Base-by-base conservation (phyloP, 2,797 vertebrate genomes). In the Vireo griseus region DNA sequence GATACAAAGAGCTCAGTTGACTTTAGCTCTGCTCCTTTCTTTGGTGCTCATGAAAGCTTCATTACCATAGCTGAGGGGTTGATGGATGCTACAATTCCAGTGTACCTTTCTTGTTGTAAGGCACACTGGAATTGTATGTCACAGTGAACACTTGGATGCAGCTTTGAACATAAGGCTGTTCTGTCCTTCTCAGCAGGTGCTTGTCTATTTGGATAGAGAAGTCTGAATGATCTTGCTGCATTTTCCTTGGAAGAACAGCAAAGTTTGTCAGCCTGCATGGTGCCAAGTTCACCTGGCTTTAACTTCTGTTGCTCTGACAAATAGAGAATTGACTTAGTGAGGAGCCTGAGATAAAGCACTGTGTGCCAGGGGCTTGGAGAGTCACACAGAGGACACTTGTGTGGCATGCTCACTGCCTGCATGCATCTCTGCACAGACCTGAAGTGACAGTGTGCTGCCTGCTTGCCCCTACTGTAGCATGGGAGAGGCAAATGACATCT, bases 401-500 rank as follows among this genome's bases (percentile, higher is more conserved):
- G 35, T 61, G 35, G 25, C 39, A 33, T 8, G 22, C 48, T 80
- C 39, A 9, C 42, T 51, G 26, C 51, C 61, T 39, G 28, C 7
- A 4, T 42, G 67, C 17, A 29, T 69, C n/a, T 57, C 51, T 76
- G 47, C n/a, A 16, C 55, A n/a, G 39, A 61, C 10, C 39, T 17
- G 16, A 67, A 54, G 40, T 71, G 44, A 44, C 14, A 62, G 26
- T 3, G 1, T 44, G 33, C 78, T 80, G 72, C 45, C 37, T 58
- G 54, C 65, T 77, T 0, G 0, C n/a, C n/a, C 31, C 19, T 4
- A 0, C 21, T 42, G 73, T 26, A 35, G 51, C 57, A 5, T 2
- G 13, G 31, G 35, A 74, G 71, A 66, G 37, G 51, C 29, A 19
- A 48, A 28, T 47, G 72, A 14, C 12, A 51, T 51, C 47, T 84